Evolutionary conservation across 2,113 vertebrate genomes (phyloP), one percentile per base, ranked within the genome.

Genomic region (Vulpes vulpes): DNA sequence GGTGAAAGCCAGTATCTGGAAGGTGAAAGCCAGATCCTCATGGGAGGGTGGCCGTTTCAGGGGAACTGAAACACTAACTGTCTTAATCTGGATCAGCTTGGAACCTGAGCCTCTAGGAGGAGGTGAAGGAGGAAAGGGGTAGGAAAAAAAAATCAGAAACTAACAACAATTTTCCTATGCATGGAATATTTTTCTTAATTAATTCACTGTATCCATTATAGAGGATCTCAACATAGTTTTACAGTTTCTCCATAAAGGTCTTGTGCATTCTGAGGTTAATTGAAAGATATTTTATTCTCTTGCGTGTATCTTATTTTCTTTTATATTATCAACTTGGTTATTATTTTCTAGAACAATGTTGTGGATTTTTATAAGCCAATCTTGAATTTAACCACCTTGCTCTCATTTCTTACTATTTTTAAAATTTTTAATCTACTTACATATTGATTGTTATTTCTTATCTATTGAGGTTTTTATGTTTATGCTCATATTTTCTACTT

Each of bases 241-340:
- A 73, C 43, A 51, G 14, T 94, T 92, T 95, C n/a, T 89, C 9
- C n/a, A 19, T 5, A 17, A 27, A 90, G 27, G 20, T 12, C 73
- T 30, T 86, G 1, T 80, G 17, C 8, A 4, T 96, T 80, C 43
- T 85, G 27, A 79, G 69, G 43, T 86, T 80, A 69, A 93, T 93
- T 67, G 76, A 79, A 87, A 86, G 25, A n/a, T 94, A 65, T 32
- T 76, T 93, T 94, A 8, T 88, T 82, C 73, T 65, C 51, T 67
- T 60, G 9, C 59, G 25, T 59, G 10, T 86, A 8, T 43, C 11
- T 90, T 79, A 55, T 76, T 96, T 84, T 35, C 57, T 95, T 90
- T 73, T 71, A 49, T 81, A 49, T 65, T 83, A 91, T 86, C 20
- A 81, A 11, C 17, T 85, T 80, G n/a, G 22, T 89, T 86, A 43